Evolutionary conservation across 2,888 invertebrate genomes (phyloP).

Genomic region (Nectonema munidae): DNA sequence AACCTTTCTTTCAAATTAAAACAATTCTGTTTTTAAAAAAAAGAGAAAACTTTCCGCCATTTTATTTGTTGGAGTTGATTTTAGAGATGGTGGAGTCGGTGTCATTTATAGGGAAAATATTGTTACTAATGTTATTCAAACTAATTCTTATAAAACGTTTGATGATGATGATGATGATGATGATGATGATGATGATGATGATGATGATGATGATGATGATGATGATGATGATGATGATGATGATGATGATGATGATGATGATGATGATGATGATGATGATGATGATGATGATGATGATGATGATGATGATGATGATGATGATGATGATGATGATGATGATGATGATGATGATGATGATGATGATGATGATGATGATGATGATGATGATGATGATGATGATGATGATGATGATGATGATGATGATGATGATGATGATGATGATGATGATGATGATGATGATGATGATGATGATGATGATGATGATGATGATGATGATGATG

Average conservation of each 20-base stretch:
- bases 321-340: constrained; percentile 5
- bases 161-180: constrained; percentile 1
- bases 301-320: constrained; percentile 5
- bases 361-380: constrained; percentile 5
- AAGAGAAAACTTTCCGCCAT: no score
- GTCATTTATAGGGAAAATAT: no score
- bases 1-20: no score
- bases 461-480: constrained; percentile 5
- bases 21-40: no score
- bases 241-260: constrained; percentile 5
- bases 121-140: no score
- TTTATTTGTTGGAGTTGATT: no score
- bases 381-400: constrained; percentile 5
- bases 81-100: no score
- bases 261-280: constrained; percentile 5
- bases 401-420: constrained; percentile 5
- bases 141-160: no score
- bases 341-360: constrained; percentile 5
- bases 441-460: constrained; percentile 5
- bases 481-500: constrained; percentile 5
- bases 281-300: constrained; percentile 5
- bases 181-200: constrained; percentile 5
- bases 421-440: constrained; percentile 5
- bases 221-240: constrained; percentile 5
- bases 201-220: constrained; percentile 5